A percentile compares a stretch with the other conserved stretches of the same genome.
Conservation (phyloP, 2,113 vertebrate species). For the Neodon shergylaensis region DNA sequence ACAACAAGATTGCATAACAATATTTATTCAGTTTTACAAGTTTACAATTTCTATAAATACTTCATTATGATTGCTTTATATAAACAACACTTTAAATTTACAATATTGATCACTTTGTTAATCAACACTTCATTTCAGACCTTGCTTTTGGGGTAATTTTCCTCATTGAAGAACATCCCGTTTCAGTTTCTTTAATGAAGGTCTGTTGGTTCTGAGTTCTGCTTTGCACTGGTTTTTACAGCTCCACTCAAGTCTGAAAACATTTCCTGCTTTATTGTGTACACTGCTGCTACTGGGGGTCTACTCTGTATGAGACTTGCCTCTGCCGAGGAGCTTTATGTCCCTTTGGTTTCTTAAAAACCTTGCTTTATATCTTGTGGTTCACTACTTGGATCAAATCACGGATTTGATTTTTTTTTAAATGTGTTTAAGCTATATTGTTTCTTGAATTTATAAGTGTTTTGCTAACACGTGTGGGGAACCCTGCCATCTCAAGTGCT, state of each 20-base stretch:
- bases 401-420: neutral
- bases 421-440: neutral
- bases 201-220: conserved; percentile 6
- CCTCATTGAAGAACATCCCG: conserved; percentile 17
- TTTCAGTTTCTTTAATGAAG: neutral
- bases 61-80: conserved; percentile 18
- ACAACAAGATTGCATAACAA: conserved; percentile 41
- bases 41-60: conserved; percentile 51
- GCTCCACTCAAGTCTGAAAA: conserved; percentile 27
- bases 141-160: conserved; percentile 12
- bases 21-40: conserved; percentile 60
- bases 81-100: conserved; percentile 28
- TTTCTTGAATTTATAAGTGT: conserved; percentile 16
- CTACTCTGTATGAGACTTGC: neutral
- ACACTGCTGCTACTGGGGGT: neutral
- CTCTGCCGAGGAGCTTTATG: neutral
- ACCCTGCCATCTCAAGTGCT: neutral
- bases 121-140: conserved; percentile 47
- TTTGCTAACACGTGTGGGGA: neutral
- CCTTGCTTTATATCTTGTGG: conserved; percentile 31
- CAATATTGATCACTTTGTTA: conserved; percentile 4
- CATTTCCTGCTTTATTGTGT: neutral
- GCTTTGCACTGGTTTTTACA: neutral
- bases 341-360: conserved; percentile 30
- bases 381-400: neutral